phyloP scores from a whole-genome alignment of 2,113 vertebrate species.

The Boleophthalmus pectinirostris region DNA sequence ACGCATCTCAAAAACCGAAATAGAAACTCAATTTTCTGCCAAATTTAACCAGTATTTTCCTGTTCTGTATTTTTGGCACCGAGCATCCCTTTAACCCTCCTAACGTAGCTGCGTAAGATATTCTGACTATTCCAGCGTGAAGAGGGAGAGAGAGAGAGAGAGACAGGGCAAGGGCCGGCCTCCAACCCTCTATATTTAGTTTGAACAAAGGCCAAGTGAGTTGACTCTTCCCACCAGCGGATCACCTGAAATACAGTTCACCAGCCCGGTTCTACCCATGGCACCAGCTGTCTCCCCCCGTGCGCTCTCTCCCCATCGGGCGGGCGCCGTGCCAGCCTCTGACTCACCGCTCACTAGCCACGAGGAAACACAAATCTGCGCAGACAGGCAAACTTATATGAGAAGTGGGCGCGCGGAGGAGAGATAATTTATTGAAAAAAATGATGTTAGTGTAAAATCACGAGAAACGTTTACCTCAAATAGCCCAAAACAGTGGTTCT shows the following conservation, averaged over 20 bases:
- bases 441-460: background rate
- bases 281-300: slow-evolving; percentile 38
- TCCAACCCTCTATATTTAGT: slow-evolving; percentile 14
- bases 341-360: slow-evolving; percentile 31
- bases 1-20: too few species aligned
- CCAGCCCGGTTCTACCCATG: slow-evolving; percentile 23
- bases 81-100: background rate
- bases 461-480: background rate
- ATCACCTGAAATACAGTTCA: slow-evolving; percentile 37
- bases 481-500: background rate
- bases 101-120: background rate
- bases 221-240: slow-evolving; percentile 36
- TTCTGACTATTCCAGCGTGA: background rate
- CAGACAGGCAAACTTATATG: slow-evolving; percentile 10
- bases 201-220: slow-evolving; percentile 23
- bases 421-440: background rate
- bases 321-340: slow-evolving; percentile 34
- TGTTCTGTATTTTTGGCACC: background rate
- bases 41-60: background rate
- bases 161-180: background rate
- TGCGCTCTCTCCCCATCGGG: slow-evolving; percentile 37
- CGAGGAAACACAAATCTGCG: slow-evolving; percentile 31
- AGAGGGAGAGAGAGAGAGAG: too few species aligned
- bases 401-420: background rate
- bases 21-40: too few species aligned